phyloP scores from a whole-genome alignment of 2,797 vertebrate genomes.

The Buphagus erythrorhynchus region DNA sequence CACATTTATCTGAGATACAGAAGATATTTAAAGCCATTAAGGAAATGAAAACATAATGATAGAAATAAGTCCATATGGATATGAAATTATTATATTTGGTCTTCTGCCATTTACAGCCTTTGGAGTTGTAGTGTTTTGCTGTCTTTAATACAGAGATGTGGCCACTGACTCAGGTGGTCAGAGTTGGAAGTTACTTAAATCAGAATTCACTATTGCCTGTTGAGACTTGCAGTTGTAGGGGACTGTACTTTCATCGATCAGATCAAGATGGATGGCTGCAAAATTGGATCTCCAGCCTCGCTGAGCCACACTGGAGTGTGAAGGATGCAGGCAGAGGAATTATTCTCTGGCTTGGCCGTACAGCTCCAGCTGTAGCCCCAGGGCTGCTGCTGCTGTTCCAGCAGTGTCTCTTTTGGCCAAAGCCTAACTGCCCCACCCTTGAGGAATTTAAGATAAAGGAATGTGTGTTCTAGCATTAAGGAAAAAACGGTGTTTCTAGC shows the following conservation, averaged over 20 bases:
- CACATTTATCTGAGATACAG: background rate
- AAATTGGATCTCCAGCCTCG: background rate
- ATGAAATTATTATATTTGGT: background rate
- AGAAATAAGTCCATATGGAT: background rate
- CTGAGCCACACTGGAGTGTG: background rate
- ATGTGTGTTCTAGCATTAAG: background rate
- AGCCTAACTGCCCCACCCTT: background rate
- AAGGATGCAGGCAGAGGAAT: background rate
- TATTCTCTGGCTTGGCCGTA: background rate
- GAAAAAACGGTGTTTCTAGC: background rate
- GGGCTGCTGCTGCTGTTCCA: background rate
- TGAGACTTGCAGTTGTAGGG: background rate
- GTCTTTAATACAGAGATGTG: background rate
- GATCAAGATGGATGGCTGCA: conserved; percentile 3
- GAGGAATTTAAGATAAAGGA: conserved; percentile 10
- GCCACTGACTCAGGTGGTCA: background rate
- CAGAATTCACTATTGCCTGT: background rate
- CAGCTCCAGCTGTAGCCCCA: background rate
- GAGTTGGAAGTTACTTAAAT: background rate
- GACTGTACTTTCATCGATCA: background rate
- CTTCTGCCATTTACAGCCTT: background rate
- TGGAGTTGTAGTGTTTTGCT: background rate
- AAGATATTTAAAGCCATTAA: background rate
- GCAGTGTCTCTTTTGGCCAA: background rate
- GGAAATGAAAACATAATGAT: background rate